These are phyloP conservation scores for Lutraria rhynchaena DNA, from an alignment of 1,140 invertebrate genomes.

Conservation along the genomic window DNA sequence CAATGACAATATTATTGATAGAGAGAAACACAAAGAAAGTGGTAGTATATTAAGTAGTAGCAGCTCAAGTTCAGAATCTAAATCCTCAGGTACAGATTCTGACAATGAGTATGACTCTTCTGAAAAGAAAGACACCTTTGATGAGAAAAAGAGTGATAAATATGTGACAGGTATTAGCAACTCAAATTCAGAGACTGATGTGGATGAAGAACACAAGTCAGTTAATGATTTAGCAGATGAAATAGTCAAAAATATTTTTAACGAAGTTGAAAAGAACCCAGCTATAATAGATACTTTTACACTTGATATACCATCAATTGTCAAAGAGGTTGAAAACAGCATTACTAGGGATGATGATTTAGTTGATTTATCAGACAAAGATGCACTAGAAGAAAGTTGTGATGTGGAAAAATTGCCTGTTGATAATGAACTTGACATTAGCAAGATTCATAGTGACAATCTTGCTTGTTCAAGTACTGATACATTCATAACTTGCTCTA, in stretches of 20 bases:
- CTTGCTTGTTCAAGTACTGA: background rate
- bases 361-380: background rate
- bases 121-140: background rate
- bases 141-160: background rate
- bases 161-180: background rate
- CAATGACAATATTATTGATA: background rate
- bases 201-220: background rate
- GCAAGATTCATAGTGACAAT: background rate
- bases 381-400: background rate
- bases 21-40: too few relatives aligned
- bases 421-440: background rate
- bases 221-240: constrained; percentile 27
- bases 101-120: background rate
- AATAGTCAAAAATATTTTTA: constrained; percentile 40
- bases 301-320: constrained; percentile 17
- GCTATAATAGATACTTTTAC: constrained; percentile 26
- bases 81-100: background rate
- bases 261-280: constrained; percentile 38
- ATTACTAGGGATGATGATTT: background rate
- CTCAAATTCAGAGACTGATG: background rate
- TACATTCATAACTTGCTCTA: background rate
- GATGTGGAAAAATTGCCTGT: background rate
- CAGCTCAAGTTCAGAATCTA: constrained; percentile 4
- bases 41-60: background rate
- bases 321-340: constrained; percentile 22